Evolutionary conservation across 2,888 invertebrate species (phyloP).

Genomic region (Volucella inflata): DNA sequence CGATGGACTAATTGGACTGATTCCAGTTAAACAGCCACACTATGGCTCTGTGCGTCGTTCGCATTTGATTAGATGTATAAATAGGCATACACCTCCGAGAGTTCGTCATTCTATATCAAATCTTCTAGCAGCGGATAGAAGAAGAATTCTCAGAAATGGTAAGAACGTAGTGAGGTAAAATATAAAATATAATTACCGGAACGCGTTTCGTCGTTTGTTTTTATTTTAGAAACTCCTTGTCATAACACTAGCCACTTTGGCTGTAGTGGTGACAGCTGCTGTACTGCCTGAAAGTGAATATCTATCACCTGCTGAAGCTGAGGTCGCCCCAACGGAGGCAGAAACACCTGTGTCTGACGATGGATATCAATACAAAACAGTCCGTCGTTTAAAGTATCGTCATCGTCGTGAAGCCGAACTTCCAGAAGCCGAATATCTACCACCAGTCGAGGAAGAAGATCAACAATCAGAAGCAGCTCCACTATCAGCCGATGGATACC

Average conservation of each 20-base stretch:
- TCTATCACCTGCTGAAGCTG: slow-evolving; percentile 76
- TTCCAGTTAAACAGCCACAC: slow-evolving; percentile 23
- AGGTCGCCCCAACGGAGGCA: not conserved
- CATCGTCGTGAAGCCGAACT: slow-evolving; percentile 77
- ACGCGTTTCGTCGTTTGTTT: not conserved
- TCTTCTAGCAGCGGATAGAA: slow-evolving; percentile 19
- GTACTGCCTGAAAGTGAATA: slow-evolving; percentile 78
- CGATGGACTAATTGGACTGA: slow-evolving; percentile 45
- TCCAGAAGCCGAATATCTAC: slow-evolving; percentile 77
- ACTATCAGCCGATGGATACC: slow-evolving; percentile 80
- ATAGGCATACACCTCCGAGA: slow-evolving; percentile 15
- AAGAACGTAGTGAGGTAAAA: not conserved
- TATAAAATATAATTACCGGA: too few species aligned
- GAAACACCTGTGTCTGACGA: slow-evolving; percentile 70
- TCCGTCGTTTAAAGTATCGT: slow-evolving; percentile 73
- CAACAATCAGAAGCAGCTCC: slow-evolving; percentile 47
- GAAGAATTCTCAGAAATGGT: slow-evolving; percentile 41
- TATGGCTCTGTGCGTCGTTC: not conserved
- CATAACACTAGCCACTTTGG: slow-evolving; percentile 28
- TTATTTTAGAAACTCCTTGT: slow-evolving; percentile 34
- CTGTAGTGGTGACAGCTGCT: slow-evolving; percentile 68
- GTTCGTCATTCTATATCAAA: slow-evolving; percentile 29
- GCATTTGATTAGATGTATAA: slow-evolving; percentile 33
- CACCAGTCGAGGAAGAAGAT: slow-evolving; percentile 73
- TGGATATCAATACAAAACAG: slow-evolving; percentile 77